Percentiles rank a stretch among this genome's conserved stretches.
phyloP scores from a whole-genome alignment of 2,113 vertebrate species.

The Corvus moneduloides region DNA sequence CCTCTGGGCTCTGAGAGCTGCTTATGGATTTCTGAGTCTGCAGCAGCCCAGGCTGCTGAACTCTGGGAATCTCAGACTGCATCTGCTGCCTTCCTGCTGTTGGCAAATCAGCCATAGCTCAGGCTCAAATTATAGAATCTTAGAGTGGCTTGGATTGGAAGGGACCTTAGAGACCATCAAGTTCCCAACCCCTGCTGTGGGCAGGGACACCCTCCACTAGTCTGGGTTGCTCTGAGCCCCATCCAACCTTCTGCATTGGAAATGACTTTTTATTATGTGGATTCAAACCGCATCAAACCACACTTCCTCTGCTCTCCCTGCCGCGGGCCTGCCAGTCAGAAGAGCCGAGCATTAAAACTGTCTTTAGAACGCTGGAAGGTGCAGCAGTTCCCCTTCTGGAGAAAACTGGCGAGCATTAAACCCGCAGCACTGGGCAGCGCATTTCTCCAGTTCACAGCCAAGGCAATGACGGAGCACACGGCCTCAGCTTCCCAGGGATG shows the following conservation, averaged over 20 bases:
- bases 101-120: neutral
- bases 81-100: neutral
- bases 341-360: neutral
- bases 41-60: neutral
- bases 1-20: neutral
- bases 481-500: neutral
- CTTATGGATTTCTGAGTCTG: neutral
- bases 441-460: neutral
- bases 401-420: accelerated
- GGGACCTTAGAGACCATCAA: neutral
- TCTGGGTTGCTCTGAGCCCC: neutral
- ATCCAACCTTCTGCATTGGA: neutral
- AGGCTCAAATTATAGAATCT: neutral
- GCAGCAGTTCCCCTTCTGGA: neutral
- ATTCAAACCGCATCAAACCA: neutral
- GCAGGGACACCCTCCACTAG: neutral
- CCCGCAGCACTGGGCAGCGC: accelerated
- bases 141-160: neutral
- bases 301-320: neutral
- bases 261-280: neutral
- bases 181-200: neutral
- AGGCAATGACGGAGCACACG: neutral
- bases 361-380: neutral
- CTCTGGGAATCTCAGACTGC: neutral
- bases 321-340: neutral